Percentiles rank a stretch among this genome's conserved stretches.
Evolutionary conservation across 1,140 invertebrate genomes (phyloP).

Genomic region (Euwallacea similis): DNA sequence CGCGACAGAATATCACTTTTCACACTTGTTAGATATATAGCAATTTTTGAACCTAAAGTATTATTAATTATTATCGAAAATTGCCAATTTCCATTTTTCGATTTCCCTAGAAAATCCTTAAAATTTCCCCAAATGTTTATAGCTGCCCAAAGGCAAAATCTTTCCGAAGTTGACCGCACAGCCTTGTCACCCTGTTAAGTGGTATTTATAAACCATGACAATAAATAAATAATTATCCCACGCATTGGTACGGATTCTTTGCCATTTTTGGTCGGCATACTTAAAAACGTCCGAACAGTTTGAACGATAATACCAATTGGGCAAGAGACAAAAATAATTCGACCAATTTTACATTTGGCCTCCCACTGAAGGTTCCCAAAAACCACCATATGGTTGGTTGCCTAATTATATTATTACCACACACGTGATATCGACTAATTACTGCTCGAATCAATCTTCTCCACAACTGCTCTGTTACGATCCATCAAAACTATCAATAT

Average conservation of each 20-base stretch:
- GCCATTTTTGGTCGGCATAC: slow-evolving; percentile 15
- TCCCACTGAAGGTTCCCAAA: slow-evolving; percentile 8
- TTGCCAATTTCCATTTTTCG: neutral
- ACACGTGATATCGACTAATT: too few species aligned
- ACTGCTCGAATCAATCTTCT: too few species aligned
- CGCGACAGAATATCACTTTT: too few species aligned
- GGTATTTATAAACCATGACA: slow-evolving; percentile 17
- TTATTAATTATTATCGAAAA: too few species aligned
- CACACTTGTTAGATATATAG: too few species aligned
- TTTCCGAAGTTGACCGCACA: too few species aligned
- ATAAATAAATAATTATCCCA: slow-evolving; percentile 18
- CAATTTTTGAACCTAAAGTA: too few species aligned
- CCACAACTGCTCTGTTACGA: too few species aligned
- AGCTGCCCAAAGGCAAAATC: too few species aligned
- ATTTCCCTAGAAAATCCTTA: neutral
- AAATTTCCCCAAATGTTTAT: too few species aligned
- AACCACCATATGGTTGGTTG: slow-evolving; percentile 17
- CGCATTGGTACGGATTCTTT: slow-evolving; percentile 11
- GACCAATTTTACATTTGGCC: slow-evolving; percentile 7
- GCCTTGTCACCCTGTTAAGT: neutral
- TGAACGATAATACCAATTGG: neutral
- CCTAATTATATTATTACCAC: neutral
- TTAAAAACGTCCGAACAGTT: slow-evolving; percentile 5
- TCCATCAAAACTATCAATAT: too few species aligned
- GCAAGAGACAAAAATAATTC: slow-evolving; percentile 6